Evolutionary conservation across 2,113 vertebrate genomes (phyloP).

Genomic region (Bubo scandiacus): DNA sequence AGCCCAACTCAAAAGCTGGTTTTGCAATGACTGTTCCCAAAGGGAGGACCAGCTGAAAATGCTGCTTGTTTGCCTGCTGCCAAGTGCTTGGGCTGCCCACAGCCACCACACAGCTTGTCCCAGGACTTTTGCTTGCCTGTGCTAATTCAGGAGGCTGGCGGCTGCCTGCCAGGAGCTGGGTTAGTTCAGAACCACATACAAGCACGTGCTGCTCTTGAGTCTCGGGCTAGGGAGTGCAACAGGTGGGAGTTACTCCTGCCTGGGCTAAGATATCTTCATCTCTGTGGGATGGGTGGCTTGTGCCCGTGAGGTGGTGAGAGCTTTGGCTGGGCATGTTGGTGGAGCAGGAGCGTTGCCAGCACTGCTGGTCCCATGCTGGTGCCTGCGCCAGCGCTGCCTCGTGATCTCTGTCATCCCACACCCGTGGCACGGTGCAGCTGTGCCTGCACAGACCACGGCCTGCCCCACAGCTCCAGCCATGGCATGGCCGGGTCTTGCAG

Average conservation of each 20-base stretch:
- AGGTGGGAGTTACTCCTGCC: background rate
- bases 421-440: fast-evolving
- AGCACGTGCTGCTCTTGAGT: background rate
- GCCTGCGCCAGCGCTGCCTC: fast-evolving
- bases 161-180: background rate
- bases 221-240: background rate
- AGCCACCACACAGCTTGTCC: background rate
- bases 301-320: fast-evolving
- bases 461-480: fast-evolving
- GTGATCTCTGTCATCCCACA: fast-evolving
- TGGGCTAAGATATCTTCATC: background rate
- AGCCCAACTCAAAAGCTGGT: background rate
- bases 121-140: background rate
- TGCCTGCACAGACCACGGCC: fast-evolving
- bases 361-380: fast-evolving
- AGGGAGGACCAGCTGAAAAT: background rate
- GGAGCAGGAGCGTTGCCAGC: background rate
- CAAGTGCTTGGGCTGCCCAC: background rate
- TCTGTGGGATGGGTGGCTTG: background rate
- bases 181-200: background rate
- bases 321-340: background rate
- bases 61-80: background rate
- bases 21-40: background rate
- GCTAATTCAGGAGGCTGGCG: background rate
- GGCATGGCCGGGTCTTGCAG: background rate